Percentiles rank a stretch among this genome's conserved stretches.
Evolutionary conservation across 2,113 vertebrate genomes (phyloP).

Genomic region (Planiliza haematocheilus): DNA sequence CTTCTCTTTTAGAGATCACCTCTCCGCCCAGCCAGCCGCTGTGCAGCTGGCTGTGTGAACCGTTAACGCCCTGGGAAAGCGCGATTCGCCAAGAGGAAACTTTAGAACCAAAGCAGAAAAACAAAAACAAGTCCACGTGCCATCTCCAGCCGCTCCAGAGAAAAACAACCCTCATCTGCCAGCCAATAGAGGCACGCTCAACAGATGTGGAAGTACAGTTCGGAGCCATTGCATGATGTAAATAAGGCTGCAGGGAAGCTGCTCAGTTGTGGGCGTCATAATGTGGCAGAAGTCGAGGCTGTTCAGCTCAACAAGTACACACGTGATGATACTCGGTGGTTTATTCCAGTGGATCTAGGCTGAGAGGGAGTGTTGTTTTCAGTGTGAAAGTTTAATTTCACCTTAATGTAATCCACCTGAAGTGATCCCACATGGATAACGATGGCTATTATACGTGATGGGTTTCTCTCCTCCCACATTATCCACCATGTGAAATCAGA

Average conservation of each 20-base stretch:
- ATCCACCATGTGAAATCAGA: slow-evolving; percentile 1
- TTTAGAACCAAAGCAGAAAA: slow-evolving; percentile 49
- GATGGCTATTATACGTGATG: not conserved
- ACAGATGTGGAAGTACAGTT: slow-evolving; percentile 44
- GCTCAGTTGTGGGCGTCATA: slow-evolving; percentile 1
- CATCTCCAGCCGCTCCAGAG: slow-evolving; percentile 21
- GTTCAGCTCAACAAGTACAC: slow-evolving; percentile 20
- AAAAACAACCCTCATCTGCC: slow-evolving; percentile 41
- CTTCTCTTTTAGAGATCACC: slow-evolving; percentile 4
- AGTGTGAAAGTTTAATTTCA: slow-evolving; percentile 9
- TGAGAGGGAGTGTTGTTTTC: slow-evolving; percentile 3
- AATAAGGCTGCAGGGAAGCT: slow-evolving; percentile 23
- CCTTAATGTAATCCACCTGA: slow-evolving; percentile 9
- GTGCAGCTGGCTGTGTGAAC: slow-evolving; percentile 63
- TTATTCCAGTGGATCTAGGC: not conserved
- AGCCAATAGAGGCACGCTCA: slow-evolving; percentile 23
- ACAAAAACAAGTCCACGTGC: slow-evolving; percentile 57
- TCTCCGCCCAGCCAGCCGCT: slow-evolving; percentile 46
- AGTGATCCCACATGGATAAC: slow-evolving; percentile 13
- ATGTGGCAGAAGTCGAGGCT: slow-evolving; percentile 15
- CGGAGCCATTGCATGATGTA: slow-evolving; percentile 11
- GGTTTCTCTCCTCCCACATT: not conserved
- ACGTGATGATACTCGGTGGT: slow-evolving; percentile 10
- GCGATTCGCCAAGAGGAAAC: slow-evolving; percentile 35
- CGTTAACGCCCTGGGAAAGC: slow-evolving; percentile 46